Base-by-base conservation (phyloP, 2,888 invertebrate genomes). In the Therioaphis trifolii region DNA sequence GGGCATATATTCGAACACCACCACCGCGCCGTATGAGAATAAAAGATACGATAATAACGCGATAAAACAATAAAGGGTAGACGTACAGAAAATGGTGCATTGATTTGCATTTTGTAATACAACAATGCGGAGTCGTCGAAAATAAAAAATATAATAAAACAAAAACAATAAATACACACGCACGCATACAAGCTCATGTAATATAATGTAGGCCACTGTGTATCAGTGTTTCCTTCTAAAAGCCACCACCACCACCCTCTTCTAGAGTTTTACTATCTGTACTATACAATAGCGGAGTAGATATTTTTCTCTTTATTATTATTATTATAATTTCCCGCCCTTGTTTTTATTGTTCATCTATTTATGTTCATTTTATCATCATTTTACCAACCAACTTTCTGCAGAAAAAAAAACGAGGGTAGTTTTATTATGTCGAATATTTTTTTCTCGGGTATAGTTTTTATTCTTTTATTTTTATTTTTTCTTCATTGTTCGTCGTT, bases 291-390 rank as follows among this genome's bases (percentile, higher is more conserved):
- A n/a, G 29, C 29, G 49, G 27, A 72, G 49, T 72, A 72, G 72
- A 74, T 21, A 52, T 74, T 74, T 74, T 52, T 27, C 27, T 49
- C 21, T 11, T 74, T 55, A 74, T 58, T 40, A 43, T 75, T 75
- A 43, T 74, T 74, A 74, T 55, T 40, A 74, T 43, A n/a, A n/a
- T n/a, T n/a, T n/a, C n/a, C 58, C n/a, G 24, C 55, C 40, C 55
- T 58, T 24, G 40, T 58, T 75, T 40, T 58, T 43, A 75, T 75
- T 58, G 58, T 40, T 61, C 58, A n/a, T 75, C 75, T 58, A 75
- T 75, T 75, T 75, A 75, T 18, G 40, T 75, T 24, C 15, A 58
- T 75, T 74, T 58, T 55, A 75, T 75, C 58, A 58, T 75, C 58
- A 43, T 58, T 75, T 75, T 52, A 55, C 55, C 72, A 52, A n/a